phyloP scores from a whole-genome alignment of 2,113 vertebrate genomes.

The Mirza zaza region DNA sequence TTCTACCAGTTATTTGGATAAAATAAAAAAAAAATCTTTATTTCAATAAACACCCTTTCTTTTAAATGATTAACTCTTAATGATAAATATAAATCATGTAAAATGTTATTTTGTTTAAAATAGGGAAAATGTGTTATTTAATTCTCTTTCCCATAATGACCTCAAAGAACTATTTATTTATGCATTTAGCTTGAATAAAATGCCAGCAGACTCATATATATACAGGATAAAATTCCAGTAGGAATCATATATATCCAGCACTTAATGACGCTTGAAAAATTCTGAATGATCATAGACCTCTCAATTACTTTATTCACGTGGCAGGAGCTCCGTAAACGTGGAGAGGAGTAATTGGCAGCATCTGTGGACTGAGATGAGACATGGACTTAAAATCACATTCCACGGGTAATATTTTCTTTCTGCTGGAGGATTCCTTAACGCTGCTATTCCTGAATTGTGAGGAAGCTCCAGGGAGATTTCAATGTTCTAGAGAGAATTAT shows the following conservation, averaged over 20 bases:
- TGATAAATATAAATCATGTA: neutral
- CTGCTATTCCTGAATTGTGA: neutral
- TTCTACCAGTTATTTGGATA: neutral
- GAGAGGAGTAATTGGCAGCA: neutral
- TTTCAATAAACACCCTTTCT: neutral
- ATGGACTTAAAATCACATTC: neutral
- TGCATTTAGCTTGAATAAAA: neutral
- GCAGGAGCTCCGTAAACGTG: neutral
- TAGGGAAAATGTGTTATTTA: neutral
- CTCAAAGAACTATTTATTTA: neutral
- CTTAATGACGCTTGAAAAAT: neutral
- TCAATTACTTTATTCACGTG: neutral
- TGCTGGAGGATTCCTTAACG: neutral
- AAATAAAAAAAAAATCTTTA: neutral
- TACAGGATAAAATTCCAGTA: neutral
- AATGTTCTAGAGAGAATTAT: neutral
- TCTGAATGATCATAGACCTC: neutral
- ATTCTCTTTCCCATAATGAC: neutral
- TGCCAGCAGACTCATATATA: neutral
- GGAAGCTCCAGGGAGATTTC: neutral
- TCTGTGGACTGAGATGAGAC: neutral
- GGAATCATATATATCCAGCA: neutral
- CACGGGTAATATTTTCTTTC: neutral
- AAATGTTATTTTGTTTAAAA: neutral
- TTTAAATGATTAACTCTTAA: neutral